phyloP scores from a whole-genome alignment of 2,797 vertebrate genomes.

The Halcyon badia region DNA sequence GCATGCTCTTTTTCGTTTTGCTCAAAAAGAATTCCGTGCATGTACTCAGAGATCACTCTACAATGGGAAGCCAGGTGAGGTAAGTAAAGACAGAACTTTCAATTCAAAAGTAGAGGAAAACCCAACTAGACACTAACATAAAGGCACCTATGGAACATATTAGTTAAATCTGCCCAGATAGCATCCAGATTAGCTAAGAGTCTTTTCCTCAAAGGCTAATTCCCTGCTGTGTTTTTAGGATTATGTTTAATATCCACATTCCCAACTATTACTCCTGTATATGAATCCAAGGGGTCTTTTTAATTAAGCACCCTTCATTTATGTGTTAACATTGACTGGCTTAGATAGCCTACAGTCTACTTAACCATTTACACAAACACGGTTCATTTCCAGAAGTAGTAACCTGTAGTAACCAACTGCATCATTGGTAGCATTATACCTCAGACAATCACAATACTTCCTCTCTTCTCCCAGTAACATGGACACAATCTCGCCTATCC shows the following conservation, averaged over 20 bases:
- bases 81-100: neutral
- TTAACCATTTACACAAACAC: neutral
- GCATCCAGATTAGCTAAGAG: neutral
- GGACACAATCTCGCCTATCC: neutral
- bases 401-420: neutral
- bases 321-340: neutral
- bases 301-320: neutral
- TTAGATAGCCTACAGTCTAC: neutral
- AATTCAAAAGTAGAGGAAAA: neutral
- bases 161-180: neutral
- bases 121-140: neutral
- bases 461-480: neutral
- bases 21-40: neutral
- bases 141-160: neutral
- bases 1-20: neutral
- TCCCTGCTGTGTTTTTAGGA: neutral
- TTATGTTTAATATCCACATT: neutral
- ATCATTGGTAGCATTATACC: neutral
- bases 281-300: neutral
- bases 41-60: neutral
- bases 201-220: neutral
- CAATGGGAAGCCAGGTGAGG: neutral
- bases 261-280: neutral
- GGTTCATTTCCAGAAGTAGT: neutral
- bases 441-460: rapidly evolving